Percentiles rank a stretch among this genome's conserved stretches.
Conservation (phyloP, 1,140 invertebrate genomes). For the Brachystomella parvula region DNA sequence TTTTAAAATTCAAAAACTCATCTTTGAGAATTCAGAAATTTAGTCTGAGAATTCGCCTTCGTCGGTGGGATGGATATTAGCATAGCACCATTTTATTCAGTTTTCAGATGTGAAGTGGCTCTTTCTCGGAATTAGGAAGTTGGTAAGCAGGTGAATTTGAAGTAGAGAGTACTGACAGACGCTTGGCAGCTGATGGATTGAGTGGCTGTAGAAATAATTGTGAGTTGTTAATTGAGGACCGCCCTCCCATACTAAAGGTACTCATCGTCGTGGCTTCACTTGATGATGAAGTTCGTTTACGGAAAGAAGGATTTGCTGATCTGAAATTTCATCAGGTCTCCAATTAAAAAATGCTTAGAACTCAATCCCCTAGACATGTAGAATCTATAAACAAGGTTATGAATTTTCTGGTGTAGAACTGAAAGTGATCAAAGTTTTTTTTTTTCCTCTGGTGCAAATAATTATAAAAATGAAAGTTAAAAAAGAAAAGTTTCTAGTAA, state of each 20-base stretch:
- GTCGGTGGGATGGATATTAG: too few relatives aligned
- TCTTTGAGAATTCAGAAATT: too few relatives aligned
- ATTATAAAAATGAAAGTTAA: background rate
- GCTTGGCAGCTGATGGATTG: background rate
- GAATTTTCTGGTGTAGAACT: background rate
- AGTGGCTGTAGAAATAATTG: background rate
- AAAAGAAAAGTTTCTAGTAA: background rate
- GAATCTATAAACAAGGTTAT: background rate
- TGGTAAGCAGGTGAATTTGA: too few relatives aligned
- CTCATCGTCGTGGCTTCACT: conserved; percentile 11
- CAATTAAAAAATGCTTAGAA: too few relatives aligned
- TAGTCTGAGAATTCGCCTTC: too few relatives aligned
- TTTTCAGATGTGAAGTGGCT: too few relatives aligned
- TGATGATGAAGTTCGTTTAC: background rate
- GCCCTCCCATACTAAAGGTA: background rate
- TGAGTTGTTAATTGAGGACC: background rate
- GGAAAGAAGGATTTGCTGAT: background rate
- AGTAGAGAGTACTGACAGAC: background rate
- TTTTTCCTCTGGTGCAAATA: background rate
- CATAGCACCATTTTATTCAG: too few relatives aligned
- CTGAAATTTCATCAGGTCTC: background rate
- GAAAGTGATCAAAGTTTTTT: too few relatives aligned
- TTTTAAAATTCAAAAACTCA: background rate
- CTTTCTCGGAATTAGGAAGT: background rate
- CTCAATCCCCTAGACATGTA: background rate